Evolutionary conservation across 2,888 invertebrate genomes (phyloP), one percentile per base, ranked within the genome.

Genomic region (Caenorhabditis sp.): DNA sequence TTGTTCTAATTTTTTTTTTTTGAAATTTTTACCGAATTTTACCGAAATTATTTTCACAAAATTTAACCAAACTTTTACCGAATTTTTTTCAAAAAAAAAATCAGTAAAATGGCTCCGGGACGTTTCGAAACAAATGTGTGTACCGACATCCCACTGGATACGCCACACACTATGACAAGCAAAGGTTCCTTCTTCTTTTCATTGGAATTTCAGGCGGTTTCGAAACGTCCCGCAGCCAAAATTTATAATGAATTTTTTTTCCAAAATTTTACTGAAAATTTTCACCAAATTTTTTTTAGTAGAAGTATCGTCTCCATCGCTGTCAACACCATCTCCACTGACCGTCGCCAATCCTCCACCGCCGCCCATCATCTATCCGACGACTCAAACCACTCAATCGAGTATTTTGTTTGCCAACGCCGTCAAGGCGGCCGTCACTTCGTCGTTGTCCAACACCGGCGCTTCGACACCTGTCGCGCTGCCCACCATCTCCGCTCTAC

Each of bases 311-410:
- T 74, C 74, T n/a, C 69, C 74, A 49, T 66, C 63, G 3, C 69
- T 74, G 24, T 74, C 74, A 24, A 74, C 74, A 17, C 74, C 74
- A 54, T 69, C 74, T 14, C 69, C 74, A 17, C 50, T 69, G 37
- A 69, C 69, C 43, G 43, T 55, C 61, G 57, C 54, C 73, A 5
- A 37, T 61, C n/a, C 14, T 53, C 21, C 50, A 50, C n/a, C 27
- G 26, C 21, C 50, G 24, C n/a, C 27, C 27, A 31, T 26, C 60
- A 49, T 14, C 19, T 17, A 24, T 55, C 14, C 27, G 5, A 8
- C 58, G 4, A 21, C 53, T 21, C 23, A 23, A 27, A 3, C 59
- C n/a, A 14, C 49, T 19, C 61, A 50, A 50, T 50, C 14, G 14
- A 57, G 17, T 19, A 55, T 21, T 6, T 37, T 14, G 6, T 14